Base-by-base conservation (phyloP, 2,113 vertebrate species). In the Atractosteus spatula region DNA sequence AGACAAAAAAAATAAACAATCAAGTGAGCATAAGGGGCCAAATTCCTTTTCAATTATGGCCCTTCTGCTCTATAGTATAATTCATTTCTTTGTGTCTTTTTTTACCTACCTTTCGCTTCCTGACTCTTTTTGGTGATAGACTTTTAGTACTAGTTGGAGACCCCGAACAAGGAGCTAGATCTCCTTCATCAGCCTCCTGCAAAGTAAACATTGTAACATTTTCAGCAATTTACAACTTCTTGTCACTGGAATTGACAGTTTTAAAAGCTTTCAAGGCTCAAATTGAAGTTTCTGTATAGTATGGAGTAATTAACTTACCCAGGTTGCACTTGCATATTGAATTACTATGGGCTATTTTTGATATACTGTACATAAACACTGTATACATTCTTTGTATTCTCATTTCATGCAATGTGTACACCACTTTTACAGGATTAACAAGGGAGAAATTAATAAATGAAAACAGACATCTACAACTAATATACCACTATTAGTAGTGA, bases 101-200 rank as follows among this genome's bases (percentile, higher is more conserved):
- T 29, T 51, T 1, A 76, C 82, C 76, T 83, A 92, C 91, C 83
- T 73, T 83, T 84, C 85, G 85, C 77, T 89, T 91, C 81, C 91
- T 90, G 78, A 91, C 88, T 87, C 91, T 89, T 84, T 89, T 87
- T 74, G 91, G 91, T 79, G 91, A 92, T 77, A 92, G 82, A 81
- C 91, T 93, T 81, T 92, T 93, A 77, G 89, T 93, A 86, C 91
- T 93, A 82, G 88, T 93, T 71, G 91, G 91, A 81, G 91, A 93
- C 63, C 88, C 91, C 1, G 74, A 72, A 70, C 85, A 82, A 73
- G 84, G 84, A 7, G 55, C 74, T 59, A 84, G 83, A 47, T 88
- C 88, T 17, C 91, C 91, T 54, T 92, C 91, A 17, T 91, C 90
- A 55, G 69, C 59, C 7, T 82, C 80, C 82, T 82, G 63, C 66